phyloP scores from a whole-genome alignment of 2,113 vertebrate species.

The Neomonachus schauinslandi region DNA sequence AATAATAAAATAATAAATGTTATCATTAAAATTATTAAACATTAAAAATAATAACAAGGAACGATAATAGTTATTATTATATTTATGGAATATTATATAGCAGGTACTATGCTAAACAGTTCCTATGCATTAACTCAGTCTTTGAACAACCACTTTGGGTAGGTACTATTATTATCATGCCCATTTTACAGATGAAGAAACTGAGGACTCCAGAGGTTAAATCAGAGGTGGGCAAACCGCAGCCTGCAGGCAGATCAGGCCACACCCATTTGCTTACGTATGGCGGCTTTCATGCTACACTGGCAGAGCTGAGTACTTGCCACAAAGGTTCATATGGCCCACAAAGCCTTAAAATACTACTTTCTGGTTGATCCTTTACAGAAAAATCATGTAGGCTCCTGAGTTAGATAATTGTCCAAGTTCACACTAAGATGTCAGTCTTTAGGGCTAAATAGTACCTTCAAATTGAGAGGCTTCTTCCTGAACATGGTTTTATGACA shows the following conservation, averaged over 20 bases:
- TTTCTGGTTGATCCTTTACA: background rate
- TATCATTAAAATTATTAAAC: background rate
- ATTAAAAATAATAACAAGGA: background rate
- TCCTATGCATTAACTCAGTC: background rate
- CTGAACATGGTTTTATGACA: background rate
- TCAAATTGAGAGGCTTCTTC: background rate
- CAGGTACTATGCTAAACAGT: background rate
- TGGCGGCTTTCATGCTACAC: background rate
- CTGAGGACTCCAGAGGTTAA: background rate
- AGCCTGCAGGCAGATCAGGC: background rate
- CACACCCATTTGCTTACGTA: background rate
- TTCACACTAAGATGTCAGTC: background rate
- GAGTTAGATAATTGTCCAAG: background rate
- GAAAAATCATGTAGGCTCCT: background rate
- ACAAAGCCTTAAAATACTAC: background rate
- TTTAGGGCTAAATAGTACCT: background rate
- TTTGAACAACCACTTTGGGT: background rate
- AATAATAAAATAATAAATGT: background rate
- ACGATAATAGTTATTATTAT: background rate
- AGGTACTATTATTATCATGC: background rate
- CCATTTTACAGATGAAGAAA: background rate
- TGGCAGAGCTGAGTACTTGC: background rate
- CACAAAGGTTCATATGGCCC: too few relatives aligned
- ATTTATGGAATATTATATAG: background rate
- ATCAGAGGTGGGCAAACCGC: background rate